Evolutionary conservation across 2,797 vertebrate species (phyloP), one percentile per base, ranked within the genome.

Genomic region (Macrochelys suwanniensis): DNA sequence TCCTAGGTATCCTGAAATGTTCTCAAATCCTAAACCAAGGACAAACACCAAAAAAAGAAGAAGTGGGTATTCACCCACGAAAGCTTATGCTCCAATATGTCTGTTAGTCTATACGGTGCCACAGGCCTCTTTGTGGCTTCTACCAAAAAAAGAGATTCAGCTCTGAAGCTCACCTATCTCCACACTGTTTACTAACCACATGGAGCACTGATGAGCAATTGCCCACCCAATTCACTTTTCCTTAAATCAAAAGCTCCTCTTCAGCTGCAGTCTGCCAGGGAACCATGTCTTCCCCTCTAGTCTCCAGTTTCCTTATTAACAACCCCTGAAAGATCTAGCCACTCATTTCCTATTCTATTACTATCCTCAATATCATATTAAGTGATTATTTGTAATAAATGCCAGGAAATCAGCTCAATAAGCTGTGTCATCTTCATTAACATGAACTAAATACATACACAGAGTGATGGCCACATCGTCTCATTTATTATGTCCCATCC

Each of bases 81-180:
- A 42, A 42, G 37, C 37, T 42, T 42, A 42, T 42, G 37, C 37
- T 42, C 37, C 37, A 42, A 42, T 42, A 42, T 42, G 37, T 42
- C 37, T 42, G 37, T 42, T 42, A 42, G 37, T 42, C 37, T 42
- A 42, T 42, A 42, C 37, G 37, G 37, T 42, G 37, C 37, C 37
- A 42, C 37, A 42, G 37, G 37, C 37, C 37, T 42, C 37, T 42
- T 42, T 42, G 37, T 42, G 3, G 37, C 37, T 42, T 42, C 37
- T 42, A 42, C 37, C 45, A 45, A 86, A 71, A 92, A 26, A 51
- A 92, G 85, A 50, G 65, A 85, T 56, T 80, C 76, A 11, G 85
- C 81, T 59, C n/a, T 17, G 84, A 51, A 33, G 87, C 51, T 77
- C 56, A 53, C 25, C 79, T n/a, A 37, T 19, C 71, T 65, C 77